Conservation (phyloP, 2,113 vertebrate species). For the Perca flavescens region DNA sequence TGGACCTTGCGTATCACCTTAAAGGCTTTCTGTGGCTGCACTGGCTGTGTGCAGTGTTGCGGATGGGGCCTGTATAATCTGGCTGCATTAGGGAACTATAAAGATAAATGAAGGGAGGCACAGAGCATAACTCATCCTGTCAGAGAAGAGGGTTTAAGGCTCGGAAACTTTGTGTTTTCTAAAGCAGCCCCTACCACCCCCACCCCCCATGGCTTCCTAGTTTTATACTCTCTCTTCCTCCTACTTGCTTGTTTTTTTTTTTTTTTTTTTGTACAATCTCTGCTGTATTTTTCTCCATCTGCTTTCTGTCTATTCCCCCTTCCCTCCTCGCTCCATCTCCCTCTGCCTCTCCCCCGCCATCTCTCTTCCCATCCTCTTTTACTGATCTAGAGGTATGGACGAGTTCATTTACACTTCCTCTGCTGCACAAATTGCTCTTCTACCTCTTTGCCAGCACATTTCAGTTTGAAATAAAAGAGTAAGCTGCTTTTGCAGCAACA, state of each 20-base stretch:
- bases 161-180: conserved; percentile 82
- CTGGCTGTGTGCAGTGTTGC: conserved; percentile 72
- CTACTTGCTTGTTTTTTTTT: conserved; percentile 29
- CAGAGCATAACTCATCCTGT: conserved; percentile 85
- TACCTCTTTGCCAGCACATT: conserved; percentile 72
- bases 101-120: conserved; percentile 84
- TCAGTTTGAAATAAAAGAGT: conserved; percentile 74
- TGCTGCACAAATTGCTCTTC: conserved; percentile 73
- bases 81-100: conserved; percentile 83
- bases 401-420: conserved; percentile 76
- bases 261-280: conserved; percentile 17
- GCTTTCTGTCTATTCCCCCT: conserved; percentile 53
- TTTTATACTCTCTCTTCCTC: conserved; percentile 58
- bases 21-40: conserved; percentile 65
- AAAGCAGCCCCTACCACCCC: conserved; percentile 64
- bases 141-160: conserved; percentile 75
- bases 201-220: conserved; percentile 61
- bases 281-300: conserved; percentile 66
- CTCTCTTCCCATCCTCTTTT: conserved; percentile 36
- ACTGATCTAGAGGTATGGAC: conserved; percentile 65
- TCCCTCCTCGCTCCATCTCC: conserved; percentile 6
- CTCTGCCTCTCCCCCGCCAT: background rate
- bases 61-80: conserved; percentile 81
- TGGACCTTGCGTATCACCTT: conserved; percentile 75
- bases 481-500: conserved; percentile 67